Base-by-base conservation (phyloP, 2,113 vertebrate species). In the Turnix velox region DNA sequence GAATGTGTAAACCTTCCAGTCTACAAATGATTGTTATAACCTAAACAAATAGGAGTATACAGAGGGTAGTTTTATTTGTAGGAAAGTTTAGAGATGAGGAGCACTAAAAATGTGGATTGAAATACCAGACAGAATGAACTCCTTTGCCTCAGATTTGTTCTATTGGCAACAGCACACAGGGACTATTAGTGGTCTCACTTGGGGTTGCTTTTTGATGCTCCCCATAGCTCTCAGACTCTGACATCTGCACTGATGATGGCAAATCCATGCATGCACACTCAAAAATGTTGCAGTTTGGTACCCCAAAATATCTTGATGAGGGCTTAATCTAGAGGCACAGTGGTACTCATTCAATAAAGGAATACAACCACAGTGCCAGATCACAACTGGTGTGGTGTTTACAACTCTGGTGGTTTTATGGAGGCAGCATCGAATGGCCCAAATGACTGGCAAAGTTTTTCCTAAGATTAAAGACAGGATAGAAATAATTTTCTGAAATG, bases 81-180 rank as follows among this genome's bases (percentile, higher is more conserved):
- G 25, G 30, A 76, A 79, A 52, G 6, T 63, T 46, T 25, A 31
- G 57, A 63, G 43, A 4, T 45, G 46, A 16, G 31, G 19, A 57
- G 40, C 11, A 14, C 28, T 66, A 57, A 54, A 82, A 85, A 14
- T 40, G 7, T 14, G 12, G 6, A 6, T 9, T 52, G 17, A 62
- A 52, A 24, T 43, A 16, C 18, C 28, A 52, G 75, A 42, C 28
- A 52, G 75, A 42, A 78, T 40, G 61, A 74, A 24, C 22, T 84
- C 11, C 13, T 7, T 1, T 25, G 25, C 18, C 48, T 72, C 0
- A 0, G 19, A 15, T 5, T 1, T 3, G 10, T 59, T 72, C 28
- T 59, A 15, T 49, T 30, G 55, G 15, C 35, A 54, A 13, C 23
- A 31, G 23, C 2, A 17, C 12, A 12, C 14, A 49, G 40, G 18